Conservation (phyloP, 2,113 vertebrate species). For the Amphiprion ocellaris region DNA sequence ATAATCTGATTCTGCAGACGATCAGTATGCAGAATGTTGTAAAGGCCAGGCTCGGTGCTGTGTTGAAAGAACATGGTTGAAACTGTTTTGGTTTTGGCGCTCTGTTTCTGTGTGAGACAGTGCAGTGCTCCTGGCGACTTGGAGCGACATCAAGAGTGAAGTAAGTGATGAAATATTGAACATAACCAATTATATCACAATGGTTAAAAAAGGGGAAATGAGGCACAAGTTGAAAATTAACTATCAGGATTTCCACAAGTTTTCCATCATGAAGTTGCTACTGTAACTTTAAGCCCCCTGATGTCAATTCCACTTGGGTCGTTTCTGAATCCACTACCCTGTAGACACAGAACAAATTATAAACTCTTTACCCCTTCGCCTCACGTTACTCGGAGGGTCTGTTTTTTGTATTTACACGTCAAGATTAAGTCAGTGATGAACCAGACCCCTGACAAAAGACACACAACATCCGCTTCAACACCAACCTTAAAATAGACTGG, state of each 20-base stretch:
- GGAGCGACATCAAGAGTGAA: constrained; percentile 43
- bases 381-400: constrained; percentile 35
- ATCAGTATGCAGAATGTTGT: constrained; percentile 18
- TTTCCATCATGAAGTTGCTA: background rate
- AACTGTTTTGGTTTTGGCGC: constrained; percentile 47
- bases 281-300: constrained; percentile 5
- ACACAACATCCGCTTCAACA: constrained; percentile 36
- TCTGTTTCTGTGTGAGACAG: constrained; percentile 16
- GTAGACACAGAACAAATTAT: constrained; percentile 19
- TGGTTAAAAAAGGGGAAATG: constrained; percentile 10
- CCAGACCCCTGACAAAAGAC: constrained; percentile 20
- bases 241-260: background rate
- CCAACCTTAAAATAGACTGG: constrained; percentile 44
- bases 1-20: constrained; percentile 48
- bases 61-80: constrained; percentile 49
- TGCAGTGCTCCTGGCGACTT: constrained; percentile 38
- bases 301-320: constrained; percentile 2
- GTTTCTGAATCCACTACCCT: constrained; percentile 3
- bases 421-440: constrained; percentile 36
- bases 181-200: constrained; percentile 13
- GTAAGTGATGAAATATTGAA: constrained; percentile 36
- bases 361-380: constrained; percentile 48
- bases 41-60: constrained; percentile 5
- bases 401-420: constrained; percentile 62
- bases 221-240: background rate